Base-by-base conservation (phyloP, 1,140 invertebrate species). In the Physella acuta region DNA sequence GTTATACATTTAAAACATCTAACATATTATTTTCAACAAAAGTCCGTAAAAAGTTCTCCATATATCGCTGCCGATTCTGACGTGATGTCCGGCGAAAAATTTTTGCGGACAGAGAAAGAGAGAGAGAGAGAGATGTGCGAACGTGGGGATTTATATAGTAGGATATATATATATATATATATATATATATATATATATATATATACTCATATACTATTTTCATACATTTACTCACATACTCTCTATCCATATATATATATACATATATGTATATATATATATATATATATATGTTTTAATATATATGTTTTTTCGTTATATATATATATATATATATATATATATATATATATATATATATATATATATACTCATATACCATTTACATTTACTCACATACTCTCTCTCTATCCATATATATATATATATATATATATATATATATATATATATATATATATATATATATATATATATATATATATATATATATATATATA, bases 181-280 rank as follows among this genome's bases (percentile, higher is more conserved):
- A n/a, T n/a, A n/a, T n/a, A n/a, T n/a, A n/a, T n/a, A n/a, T n/a
- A n/a, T 58, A 17, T 62, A 33, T 30, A 49, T 58, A 49, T 70
- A 60, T 63, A 58, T 55, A 26, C 56, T 58, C 68, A 51, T 68
- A 61, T 70, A 74, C 39, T 68, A 64, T 67, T 64, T 53, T 61
- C 39, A 65, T 3, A 64, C 55, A 62, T 52, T 66, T 1, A 39
- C 31, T 20, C 17, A 37, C 36, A 52, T 33, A 36, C 59, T n/a
- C 5, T 61, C 66, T 28, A 66, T 60, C 34, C 67, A 67, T 36
- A 70, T 26, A 37, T 51, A 67, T 74, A 65, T n/a, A 66, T 39
- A 2, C 4, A 61, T 28, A 65, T 14, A 24, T 49, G 39, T 33
- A 30, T n/a, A 14, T 4, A 4, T 30, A 4, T 28, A 36, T 31